These are phyloP conservation scores for Alligator mississippiensis DNA, from an alignment of 2,113 vertebrate species.

Conservation along the genomic window DNA sequence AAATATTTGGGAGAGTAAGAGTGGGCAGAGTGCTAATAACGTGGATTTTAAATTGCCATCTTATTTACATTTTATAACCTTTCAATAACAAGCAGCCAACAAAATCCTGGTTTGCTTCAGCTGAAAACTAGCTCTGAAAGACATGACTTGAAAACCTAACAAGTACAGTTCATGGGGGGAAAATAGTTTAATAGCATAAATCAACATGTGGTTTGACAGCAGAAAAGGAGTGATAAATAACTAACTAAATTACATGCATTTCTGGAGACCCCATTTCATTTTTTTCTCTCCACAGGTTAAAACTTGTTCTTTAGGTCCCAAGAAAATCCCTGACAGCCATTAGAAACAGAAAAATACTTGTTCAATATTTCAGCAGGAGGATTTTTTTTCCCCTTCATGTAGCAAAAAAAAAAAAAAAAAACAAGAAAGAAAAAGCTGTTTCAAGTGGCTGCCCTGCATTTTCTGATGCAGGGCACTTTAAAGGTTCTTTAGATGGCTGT, in stretches of 20 bases:
- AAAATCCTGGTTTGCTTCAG: background rate
- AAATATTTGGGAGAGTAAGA: background rate
- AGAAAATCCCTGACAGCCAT: background rate
- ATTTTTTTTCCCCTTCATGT: background rate
- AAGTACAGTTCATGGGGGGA: background rate
- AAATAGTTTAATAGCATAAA: background rate
- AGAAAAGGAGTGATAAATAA: accelerated
- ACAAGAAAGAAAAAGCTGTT: background rate
- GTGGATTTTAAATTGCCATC: background rate
- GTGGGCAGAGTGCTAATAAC: background rate
- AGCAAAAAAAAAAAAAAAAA: background rate
- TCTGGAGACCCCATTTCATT: background rate
- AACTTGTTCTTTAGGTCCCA: background rate
- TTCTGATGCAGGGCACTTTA: background rate
- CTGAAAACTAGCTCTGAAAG: background rate
- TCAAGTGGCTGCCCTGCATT: background rate
- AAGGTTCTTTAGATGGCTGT: slow-evolving; percentile 14
- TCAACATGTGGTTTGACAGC: background rate
- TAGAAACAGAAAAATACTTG: background rate
- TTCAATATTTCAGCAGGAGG: background rate
- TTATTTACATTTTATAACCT: background rate
- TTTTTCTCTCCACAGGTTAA: background rate
- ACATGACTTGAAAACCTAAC: background rate
- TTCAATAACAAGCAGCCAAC: background rate
- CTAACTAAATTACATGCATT: background rate